These are phyloP conservation scores for Harpalus rubripes DNA, from an alignment of 2,888 invertebrate genomes.

Conservation along the genomic window DNA sequence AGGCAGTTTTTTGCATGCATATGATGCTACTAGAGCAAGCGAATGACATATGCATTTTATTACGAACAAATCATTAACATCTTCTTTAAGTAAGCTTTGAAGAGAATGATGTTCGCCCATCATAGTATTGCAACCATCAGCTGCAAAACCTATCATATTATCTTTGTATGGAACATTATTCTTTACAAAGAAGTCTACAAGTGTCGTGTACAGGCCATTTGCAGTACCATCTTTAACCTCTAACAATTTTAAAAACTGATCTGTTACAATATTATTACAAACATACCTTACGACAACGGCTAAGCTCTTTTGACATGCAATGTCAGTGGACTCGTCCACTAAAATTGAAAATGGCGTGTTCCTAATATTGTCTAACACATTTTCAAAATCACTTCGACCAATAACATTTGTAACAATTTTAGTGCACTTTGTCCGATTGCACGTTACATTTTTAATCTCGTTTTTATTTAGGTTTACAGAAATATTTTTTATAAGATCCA, in stretches of 20 bases:
- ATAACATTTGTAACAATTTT: slow-evolving; percentile 2
- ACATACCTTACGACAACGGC: background rate
- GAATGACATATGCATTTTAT: slow-evolving; percentile 8
- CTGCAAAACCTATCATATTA: slow-evolving; percentile 4
- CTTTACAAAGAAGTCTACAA: background rate
- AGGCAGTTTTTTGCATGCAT: background rate
- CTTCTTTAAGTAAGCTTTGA: slow-evolving; percentile 8
- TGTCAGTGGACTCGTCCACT: slow-evolving; percentile 3
- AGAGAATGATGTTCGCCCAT: slow-evolving; percentile 1
- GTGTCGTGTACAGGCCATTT: background rate
- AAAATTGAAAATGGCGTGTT: background rate
- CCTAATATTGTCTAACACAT: background rate
- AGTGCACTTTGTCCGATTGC: slow-evolving; percentile 3
- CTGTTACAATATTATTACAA: background rate
- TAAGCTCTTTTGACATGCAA: slow-evolving; percentile 3
- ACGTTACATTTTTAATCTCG: slow-evolving; percentile 3
- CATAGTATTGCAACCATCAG: slow-evolving; percentile 3
- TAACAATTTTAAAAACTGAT: slow-evolving; percentile 8
- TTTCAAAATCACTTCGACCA: slow-evolving; percentile 3
- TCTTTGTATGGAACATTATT: background rate
- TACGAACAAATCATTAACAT: slow-evolving; percentile 8
- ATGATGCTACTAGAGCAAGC: background rate
- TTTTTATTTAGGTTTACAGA: background rate
- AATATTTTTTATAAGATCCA: slow-evolving; percentile 3
- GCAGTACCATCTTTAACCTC: background rate